Evolutionary conservation across 2,113 vertebrate genomes (phyloP).

Genomic region (Hipposideros armiger): DNA sequence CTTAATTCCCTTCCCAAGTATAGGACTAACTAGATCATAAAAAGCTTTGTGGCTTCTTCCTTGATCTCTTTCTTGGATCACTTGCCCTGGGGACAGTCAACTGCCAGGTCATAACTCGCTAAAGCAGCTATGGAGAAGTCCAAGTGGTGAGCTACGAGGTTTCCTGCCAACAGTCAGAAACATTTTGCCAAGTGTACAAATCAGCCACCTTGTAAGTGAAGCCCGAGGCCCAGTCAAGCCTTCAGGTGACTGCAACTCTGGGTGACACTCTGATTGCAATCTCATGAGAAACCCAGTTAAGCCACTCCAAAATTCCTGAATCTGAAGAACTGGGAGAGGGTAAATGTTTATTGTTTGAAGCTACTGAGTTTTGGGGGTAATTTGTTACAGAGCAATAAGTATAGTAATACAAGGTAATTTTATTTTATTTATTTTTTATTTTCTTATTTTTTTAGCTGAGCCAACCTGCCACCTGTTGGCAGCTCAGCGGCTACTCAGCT

Average conservation of each 20-base stretch:
- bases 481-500: no score
- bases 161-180: background rate
- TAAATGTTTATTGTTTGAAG: background rate
- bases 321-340: slow-evolving; percentile 9
- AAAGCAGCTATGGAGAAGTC: background rate
- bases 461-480: no score
- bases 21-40: slow-evolving; percentile 20
- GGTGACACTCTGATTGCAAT: background rate
- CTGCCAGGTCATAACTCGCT: background rate
- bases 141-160: background rate
- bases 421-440: background rate
- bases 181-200: background rate
- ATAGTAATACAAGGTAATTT: background rate
- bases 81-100: background rate
- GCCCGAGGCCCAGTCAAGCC: background rate
- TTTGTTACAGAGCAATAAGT: background rate
- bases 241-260: background rate
- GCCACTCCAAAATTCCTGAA: background rate
- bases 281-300: background rate
- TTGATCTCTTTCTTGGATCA: background rate
- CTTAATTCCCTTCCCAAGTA: background rate
- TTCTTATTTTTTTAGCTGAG: no score
- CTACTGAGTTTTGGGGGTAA: background rate
- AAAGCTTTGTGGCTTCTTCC: background rate
- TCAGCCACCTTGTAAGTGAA: background rate